Conservation (phyloP, 2,797 vertebrate species). For the Novumbra hubbsi region DNA sequence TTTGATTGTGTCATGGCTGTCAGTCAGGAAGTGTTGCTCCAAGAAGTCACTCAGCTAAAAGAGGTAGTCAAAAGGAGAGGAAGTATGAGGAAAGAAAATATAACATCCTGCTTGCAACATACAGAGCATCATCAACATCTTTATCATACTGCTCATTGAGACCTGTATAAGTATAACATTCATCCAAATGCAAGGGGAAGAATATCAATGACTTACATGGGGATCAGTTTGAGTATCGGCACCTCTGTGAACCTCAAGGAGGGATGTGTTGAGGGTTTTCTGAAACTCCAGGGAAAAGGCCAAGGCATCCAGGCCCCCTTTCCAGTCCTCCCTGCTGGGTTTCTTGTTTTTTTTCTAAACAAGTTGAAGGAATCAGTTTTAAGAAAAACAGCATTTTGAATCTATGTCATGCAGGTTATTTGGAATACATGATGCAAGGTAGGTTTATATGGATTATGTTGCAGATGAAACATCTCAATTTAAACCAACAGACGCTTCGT, state of each 20-base stretch:
- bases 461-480: background rate
- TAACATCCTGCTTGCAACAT: background rate
- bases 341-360: conserved; percentile 68
- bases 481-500: background rate
- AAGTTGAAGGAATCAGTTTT: background rate
- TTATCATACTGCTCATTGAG: background rate
- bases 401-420: background rate
- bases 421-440: background rate
- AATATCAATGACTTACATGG: background rate
- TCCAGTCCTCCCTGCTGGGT: conserved; percentile 73
- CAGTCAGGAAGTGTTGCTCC: conserved; percentile 66
- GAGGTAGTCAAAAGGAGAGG: conserved; percentile 8
- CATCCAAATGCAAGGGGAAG: background rate
- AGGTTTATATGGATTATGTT: background rate
- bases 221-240: background rate
- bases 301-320: conserved; percentile 69
- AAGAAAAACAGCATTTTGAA: background rate
- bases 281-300: conserved; percentile 74
- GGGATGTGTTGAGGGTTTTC: conserved; percentile 66
- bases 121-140: background rate
- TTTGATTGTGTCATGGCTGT: conserved; percentile 75
- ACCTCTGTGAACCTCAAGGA: conserved; percentile 65
- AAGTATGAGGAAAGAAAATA: background rate
- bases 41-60: conserved; percentile 74
- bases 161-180: background rate